phyloP scores from a whole-genome alignment of 2,797 vertebrate genomes.

The Natrix natrix region DNA sequence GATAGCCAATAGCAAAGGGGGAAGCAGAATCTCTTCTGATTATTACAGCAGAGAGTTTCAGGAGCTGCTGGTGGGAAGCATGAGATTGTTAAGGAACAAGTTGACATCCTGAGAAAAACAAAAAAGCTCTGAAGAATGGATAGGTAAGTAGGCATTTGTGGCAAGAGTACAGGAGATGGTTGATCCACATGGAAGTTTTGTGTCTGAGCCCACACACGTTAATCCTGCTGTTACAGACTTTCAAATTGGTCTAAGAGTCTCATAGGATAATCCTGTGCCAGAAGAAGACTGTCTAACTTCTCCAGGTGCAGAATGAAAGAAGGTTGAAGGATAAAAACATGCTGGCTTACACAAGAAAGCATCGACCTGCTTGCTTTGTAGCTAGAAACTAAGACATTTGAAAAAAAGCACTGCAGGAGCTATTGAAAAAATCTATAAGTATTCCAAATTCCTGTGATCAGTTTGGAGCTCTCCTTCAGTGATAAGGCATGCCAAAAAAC shows the following conservation, averaged over 20 bases:
- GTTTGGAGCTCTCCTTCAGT: not conserved
- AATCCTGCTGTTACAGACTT: not conserved
- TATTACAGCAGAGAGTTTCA: not conserved
- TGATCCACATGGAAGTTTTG: not conserved
- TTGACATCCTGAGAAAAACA: not conserved
- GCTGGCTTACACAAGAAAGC: not conserved
- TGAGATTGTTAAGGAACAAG: not conserved
- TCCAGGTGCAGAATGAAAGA: not conserved
- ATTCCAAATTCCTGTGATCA: not conserved
- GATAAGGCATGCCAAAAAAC: not conserved
- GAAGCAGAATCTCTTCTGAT: not conserved
- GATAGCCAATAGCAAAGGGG: not conserved
- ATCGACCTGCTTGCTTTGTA: not conserved
- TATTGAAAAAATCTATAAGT: not conserved
- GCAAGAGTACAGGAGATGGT: not conserved
- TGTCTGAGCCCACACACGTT: not conserved
- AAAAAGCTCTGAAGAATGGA: not conserved
- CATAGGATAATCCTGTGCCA: not conserved
- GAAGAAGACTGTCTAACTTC: not conserved
- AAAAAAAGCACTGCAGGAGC: not conserved
- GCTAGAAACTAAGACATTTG: not conserved
- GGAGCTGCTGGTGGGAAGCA: not conserved
- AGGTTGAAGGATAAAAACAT: not conserved
- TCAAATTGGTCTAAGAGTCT: not conserved
- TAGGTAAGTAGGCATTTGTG: not conserved